A percentile compares a stretch with the other conserved stretches of the same genome.
Evolutionary conservation across 2,888 invertebrate species (phyloP).

Genomic region (Pterostichus madidus): DNA sequence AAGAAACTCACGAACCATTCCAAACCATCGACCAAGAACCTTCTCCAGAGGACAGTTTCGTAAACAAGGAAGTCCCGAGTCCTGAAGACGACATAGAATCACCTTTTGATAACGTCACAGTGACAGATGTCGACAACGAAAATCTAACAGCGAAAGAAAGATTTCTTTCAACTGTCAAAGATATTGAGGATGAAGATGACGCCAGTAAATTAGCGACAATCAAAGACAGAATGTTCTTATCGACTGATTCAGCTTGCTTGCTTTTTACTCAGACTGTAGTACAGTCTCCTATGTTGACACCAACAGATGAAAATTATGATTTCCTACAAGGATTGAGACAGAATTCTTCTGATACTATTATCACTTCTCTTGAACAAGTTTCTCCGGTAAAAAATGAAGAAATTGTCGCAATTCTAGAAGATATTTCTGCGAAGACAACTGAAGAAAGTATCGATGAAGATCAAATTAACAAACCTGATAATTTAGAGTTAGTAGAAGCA

Average conservation of each 20-base stretch:
- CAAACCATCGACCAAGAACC: background rate
- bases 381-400: too few species aligned
- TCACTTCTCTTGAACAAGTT: too few species aligned
- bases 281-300: slow-evolving; percentile 77
- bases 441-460: background rate
- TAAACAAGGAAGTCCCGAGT: slow-evolving; percentile 55
- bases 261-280: slow-evolving; percentile 77
- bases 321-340: slow-evolving; percentile 70
- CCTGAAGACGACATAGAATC: slow-evolving; percentile 60
- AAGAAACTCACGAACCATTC: background rate
- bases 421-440: too few species aligned
- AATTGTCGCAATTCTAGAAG: too few species aligned
- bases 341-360: too few species aligned
- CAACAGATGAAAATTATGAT: slow-evolving; percentile 77
- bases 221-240: slow-evolving; percentile 76
- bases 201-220: slow-evolving; percentile 69
- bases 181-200: slow-evolving; percentile 65
- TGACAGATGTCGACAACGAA: slow-evolving; percentile 53
- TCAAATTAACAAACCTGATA: background rate
- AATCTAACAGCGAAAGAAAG: slow-evolving; percentile 59
- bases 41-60: slow-evolving; percentile 40
- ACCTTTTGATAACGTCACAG: slow-evolving; percentile 68
- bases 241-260: slow-evolving; percentile 75
- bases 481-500: slow-evolving; percentile 3
- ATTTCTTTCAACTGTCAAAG: slow-evolving; percentile 66